phyloP scores from a whole-genome alignment of 2,797 vertebrate species.

The Anableps anableps region DNA sequence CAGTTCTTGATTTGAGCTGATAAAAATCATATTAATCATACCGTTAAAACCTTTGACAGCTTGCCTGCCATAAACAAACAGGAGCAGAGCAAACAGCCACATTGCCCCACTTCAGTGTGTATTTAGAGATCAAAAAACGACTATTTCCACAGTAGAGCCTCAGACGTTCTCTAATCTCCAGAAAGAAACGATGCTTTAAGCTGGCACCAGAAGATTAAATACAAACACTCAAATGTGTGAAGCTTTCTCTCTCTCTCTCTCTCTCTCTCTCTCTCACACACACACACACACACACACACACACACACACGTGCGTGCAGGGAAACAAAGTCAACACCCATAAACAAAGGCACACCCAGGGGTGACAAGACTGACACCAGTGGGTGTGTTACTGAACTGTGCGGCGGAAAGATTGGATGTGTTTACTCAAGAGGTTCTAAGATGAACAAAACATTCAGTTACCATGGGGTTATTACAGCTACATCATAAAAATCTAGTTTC shows the following conservation, averaged over 20 bases:
- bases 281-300: background rate
- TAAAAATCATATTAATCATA: conserved; percentile 45
- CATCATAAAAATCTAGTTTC: background rate
- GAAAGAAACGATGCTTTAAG: conserved; percentile 57
- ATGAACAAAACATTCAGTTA: conserved; percentile 20
- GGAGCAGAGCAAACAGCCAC: conserved; percentile 38
- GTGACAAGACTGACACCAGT: conserved; percentile 32
- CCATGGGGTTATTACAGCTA: conserved; percentile 1
- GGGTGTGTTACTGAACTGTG: conserved; percentile 41
- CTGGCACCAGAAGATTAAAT: conserved; percentile 69
- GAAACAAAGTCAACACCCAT: conserved; percentile 44
- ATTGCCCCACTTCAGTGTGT: conserved; percentile 35
- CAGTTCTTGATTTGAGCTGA: conserved; percentile 41
- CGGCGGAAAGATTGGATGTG: conserved; percentile 18
- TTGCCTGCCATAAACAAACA: conserved; percentile 47
- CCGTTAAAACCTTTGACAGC: conserved; percentile 36
- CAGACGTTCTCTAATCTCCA: conserved; percentile 65
- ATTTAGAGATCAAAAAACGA: conserved; percentile 54
- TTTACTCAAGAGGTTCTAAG: conserved; percentile 17
- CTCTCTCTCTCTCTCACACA: background rate
- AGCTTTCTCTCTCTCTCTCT: background rate
- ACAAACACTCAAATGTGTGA: conserved; percentile 61
- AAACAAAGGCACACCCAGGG: conserved; percentile 59
- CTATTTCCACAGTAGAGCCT: conserved; percentile 52
- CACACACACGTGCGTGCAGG: background rate